Evolutionary conservation across 37 sponge, comb jelly and placozoan species (phyloP).

Genomic region (Chondrilla cf. caribensis): DNA sequence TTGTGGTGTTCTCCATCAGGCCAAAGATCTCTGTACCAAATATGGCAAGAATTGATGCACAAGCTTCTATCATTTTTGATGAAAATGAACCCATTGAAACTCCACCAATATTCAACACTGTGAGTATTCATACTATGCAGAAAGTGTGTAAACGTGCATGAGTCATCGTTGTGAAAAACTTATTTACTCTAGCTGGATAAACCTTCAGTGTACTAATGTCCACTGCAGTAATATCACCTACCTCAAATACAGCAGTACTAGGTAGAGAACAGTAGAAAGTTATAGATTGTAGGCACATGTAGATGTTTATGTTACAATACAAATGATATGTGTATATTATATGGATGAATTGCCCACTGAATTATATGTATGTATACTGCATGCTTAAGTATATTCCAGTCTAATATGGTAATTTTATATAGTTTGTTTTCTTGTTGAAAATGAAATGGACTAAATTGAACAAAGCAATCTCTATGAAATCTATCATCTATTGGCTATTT

Average conservation of each 20-base stretch:
- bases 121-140: not conserved
- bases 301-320: not conserved
- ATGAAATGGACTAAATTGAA: no score
- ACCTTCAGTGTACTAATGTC: not conserved
- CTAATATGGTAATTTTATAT: not conserved
- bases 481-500: no score
- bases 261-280: not conserved
- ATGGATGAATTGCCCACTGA: not conserved
- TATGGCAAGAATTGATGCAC: constrained; percentile 17
- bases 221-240: not conserved
- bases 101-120: constrained; percentile 35
- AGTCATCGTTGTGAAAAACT: not conserved
- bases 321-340: not conserved
- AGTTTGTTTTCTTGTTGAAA: no score
- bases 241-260: not conserved
- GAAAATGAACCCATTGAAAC: constrained; percentile 36
- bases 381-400: not conserved
- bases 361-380: not conserved
- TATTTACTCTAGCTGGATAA: not conserved
- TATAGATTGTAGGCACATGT: not conserved
- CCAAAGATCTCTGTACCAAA: not conserved
- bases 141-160: not conserved
- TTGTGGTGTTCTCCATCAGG: constrained; percentile 27
- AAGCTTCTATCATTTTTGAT: constrained; percentile 32
- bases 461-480: no score